A percentile compares a stretch with the other conserved stretches of the same genome.
These are phyloP conservation scores for Neoaliturus tenellus DNA, from an alignment of 2,888 invertebrate genomes.

Conservation along the genomic window DNA sequence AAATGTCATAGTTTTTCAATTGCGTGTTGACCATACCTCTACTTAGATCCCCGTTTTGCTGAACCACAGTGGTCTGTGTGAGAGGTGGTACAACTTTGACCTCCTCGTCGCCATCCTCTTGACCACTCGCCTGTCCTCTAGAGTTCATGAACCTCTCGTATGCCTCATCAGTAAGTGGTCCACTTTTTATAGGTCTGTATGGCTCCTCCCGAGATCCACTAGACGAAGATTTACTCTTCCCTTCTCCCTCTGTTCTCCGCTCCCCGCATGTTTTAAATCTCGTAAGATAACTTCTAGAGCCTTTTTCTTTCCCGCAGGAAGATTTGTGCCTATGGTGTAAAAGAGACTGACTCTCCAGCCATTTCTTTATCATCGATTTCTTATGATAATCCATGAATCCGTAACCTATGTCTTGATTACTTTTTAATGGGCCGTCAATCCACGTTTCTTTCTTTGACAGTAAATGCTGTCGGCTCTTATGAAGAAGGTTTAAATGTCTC, in stretches of 20 bases:
- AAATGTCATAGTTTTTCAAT: too few species aligned
- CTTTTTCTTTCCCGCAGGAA: conserved; percentile 42
- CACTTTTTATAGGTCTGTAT: neutral
- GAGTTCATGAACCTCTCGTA: conserved; percentile 59
- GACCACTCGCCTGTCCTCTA: conserved; percentile 65
- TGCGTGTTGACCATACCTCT: too few species aligned
- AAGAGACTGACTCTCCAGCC: conserved; percentile 94
- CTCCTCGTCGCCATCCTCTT: conserved; percentile 63
- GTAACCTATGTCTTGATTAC: conserved; percentile 78
- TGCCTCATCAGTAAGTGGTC: conserved; percentile 60
- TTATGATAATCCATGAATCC: conserved; percentile 96
- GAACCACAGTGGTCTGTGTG: conserved; percentile 34
- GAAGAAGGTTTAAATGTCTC: conserved; percentile 60
- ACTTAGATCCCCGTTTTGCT: conserved; percentile 49
- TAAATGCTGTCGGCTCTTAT: conserved; percentile 69
- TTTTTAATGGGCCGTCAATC: conserved; percentile 89
- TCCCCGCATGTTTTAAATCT: conserved; percentile 76
- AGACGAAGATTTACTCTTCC: conserved; percentile 24
- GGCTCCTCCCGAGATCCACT: conserved; percentile 27
- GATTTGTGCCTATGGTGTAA: conserved; percentile 68
- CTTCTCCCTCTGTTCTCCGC: conserved; percentile 28
- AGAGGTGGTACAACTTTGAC: conserved; percentile 1
- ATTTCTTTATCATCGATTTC: conserved; percentile 94
- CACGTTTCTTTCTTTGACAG: conserved; percentile 91
- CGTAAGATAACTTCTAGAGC: conserved; percentile 73